A percentile compares a stretch with the other conserved stretches of the same genome.
phyloP scores from a whole-genome alignment of 2,113 vertebrate genomes.

The Lophochroa leadbeateri region DNA sequence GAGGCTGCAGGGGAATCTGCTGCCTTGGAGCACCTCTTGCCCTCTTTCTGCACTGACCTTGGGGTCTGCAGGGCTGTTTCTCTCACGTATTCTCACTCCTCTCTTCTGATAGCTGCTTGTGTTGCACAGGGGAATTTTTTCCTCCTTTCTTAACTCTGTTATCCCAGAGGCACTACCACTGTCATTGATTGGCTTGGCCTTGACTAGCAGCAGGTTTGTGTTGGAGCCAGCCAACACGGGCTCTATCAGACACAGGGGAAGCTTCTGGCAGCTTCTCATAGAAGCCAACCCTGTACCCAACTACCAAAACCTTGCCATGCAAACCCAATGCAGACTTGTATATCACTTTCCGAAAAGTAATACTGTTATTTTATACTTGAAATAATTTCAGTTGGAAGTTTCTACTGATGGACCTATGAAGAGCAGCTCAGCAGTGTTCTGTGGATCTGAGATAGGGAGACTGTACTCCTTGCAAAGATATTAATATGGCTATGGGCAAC shows the following conservation, averaged over 20 bases:
- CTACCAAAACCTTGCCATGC: not conserved
- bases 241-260: not conserved
- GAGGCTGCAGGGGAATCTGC: not conserved
- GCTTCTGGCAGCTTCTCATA: not conserved
- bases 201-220: not conserved
- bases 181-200: not conserved
- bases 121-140: not conserved
- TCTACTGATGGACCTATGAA: accelerated
- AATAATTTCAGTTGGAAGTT: not conserved
- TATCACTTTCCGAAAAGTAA: not conserved
- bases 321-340: not conserved
- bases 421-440: not conserved
- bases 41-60: not conserved
- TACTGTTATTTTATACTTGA: not conserved
- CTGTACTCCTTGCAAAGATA: not conserved
- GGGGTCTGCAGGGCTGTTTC: not conserved
- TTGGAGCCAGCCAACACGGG: not conserved
- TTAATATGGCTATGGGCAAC: accelerated
- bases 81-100: not conserved
- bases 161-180: not conserved
- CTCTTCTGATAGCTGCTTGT: not conserved
- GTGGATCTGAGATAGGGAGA: accelerated
- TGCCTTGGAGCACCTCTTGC: not conserved
- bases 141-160: not conserved
- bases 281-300: not conserved